Conservation (phyloP, 2,797 vertebrate genomes). For the Bovichtus variegatus region DNA sequence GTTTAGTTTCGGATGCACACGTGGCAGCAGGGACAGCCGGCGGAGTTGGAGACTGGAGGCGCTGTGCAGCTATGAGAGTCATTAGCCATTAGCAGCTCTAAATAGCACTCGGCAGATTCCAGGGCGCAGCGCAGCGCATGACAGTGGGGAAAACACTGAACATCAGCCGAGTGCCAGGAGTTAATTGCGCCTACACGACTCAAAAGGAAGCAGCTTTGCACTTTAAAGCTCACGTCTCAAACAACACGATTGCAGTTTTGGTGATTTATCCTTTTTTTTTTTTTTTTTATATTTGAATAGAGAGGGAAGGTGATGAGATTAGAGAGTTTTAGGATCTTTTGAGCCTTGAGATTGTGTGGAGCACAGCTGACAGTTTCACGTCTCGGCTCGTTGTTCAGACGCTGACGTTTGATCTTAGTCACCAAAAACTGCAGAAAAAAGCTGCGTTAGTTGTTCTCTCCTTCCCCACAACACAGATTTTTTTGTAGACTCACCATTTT, state of each 20-base stretch:
- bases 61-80: no score
- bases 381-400: slow-evolving; percentile 1
- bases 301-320: no score
- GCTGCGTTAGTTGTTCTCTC: not conserved
- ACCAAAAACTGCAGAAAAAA: slow-evolving; percentile 17
- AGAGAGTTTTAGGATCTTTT: not conserved
- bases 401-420: slow-evolving; percentile 4
- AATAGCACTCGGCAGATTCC: slow-evolving; percentile 4
- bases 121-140: not conserved
- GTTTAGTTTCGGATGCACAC: no score
- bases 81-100: no score
- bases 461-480: not conserved
- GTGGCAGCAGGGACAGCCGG: no score
- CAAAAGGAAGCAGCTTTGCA: not conserved
- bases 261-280: not conserved
- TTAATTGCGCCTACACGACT: slow-evolving; percentile 9
- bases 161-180: not conserved
- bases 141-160: not conserved
- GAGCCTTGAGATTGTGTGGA: not conserved
- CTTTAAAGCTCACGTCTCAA: no score
- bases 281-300: not conserved
- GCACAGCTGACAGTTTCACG: not conserved
- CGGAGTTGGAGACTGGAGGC: no score
- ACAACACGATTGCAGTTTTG: not conserved
- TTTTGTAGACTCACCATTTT: slow-evolving; percentile 8